Base-by-base conservation (phyloP, 2,113 vertebrate genomes). In the Edolisoma coerulescens region DNA sequence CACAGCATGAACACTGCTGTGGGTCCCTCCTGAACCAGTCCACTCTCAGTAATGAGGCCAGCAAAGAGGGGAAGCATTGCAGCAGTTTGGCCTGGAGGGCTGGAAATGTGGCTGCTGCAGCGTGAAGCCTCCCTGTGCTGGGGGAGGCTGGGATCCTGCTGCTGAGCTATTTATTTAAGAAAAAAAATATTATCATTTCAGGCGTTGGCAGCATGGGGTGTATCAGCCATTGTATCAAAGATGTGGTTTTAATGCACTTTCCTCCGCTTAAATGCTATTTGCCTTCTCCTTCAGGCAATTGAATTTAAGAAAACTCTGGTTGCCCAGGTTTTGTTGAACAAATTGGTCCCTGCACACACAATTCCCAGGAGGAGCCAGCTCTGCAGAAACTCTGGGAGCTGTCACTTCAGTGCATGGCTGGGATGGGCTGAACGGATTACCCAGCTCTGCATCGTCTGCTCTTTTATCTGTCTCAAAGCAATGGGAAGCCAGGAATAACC, bases 161-260 rank as follows among this genome's bases (percentile, higher is more conserved):
- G 81, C 70, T 74, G 91, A 81, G 56, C 53, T 97, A 97, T 97
- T 97, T 97, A 93, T 97, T 97, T 96, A 97, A 95, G 97, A 97
- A 97, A 94, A 94, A 97, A 97, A 97, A 97, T 97, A 97, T 97
- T 96, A 96, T 97, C 87, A 96, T 97, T 96, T 97, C 96, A 94
- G 93, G 69, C 95, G 28, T 88, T 94, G 94, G 93, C 90, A 89
- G 97, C 42, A 0, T 96, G 78, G 92, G 70, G 49, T 84, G 56
- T 84, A 97, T 95, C 87, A 20, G 94, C 84, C 91, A 90, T 78
- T 95, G 95, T 96, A 93, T 97, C 96, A 95, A 85, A 94, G 92
- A 95, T 96, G 97, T 97, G 93, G 96, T 83, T 96, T 97, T 97
- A 97, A 97, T 91, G 90, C 97, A 83, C 90, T 95, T 96, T 95